phyloP scores from a whole-genome alignment of 1,140 invertebrate species.

The Bombus confusus region DNA sequence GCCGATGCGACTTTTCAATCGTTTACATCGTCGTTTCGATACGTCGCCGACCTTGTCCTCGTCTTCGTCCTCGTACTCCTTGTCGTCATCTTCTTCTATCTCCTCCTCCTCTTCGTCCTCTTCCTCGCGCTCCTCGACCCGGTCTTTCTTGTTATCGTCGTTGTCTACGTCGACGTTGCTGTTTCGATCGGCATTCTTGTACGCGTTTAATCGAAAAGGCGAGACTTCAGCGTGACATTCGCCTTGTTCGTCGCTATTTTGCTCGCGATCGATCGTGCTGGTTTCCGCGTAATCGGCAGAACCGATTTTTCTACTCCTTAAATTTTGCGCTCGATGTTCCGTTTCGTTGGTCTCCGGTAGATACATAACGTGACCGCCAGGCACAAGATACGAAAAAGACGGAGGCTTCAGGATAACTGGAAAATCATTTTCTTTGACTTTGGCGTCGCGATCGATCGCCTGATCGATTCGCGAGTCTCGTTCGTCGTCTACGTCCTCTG shows the following conservation, averaged over 20 bases:
- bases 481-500: constrained; percentile 59
- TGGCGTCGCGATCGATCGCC: constrained; percentile 57
- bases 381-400: constrained; percentile 80
- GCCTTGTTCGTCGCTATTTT: constrained; percentile 30
- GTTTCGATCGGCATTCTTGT: neutral
- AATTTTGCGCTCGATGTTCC: constrained; percentile 65
- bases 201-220: neutral
- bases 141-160: neutral
- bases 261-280: constrained; percentile 14
- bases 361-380: constrained; percentile 90
- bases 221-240: neutral
- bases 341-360: constrained; percentile 85
- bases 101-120: neutral
- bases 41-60: neutral
- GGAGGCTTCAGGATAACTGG: constrained; percentile 79
- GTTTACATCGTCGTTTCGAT: constrained; percentile 28
- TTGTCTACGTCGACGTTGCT: neutral
- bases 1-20: constrained; percentile 3
- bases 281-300: constrained; percentile 17
- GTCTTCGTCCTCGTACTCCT: neutral
- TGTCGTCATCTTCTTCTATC: neutral
- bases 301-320: constrained; percentile 54
- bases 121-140: neutral
- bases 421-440: constrained; percentile 70
- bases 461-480: neutral